These are phyloP conservation scores for Hycleus phaleratus DNA, from an alignment of 1,140 invertebrate genomes.

Conservation along the genomic window DNA sequence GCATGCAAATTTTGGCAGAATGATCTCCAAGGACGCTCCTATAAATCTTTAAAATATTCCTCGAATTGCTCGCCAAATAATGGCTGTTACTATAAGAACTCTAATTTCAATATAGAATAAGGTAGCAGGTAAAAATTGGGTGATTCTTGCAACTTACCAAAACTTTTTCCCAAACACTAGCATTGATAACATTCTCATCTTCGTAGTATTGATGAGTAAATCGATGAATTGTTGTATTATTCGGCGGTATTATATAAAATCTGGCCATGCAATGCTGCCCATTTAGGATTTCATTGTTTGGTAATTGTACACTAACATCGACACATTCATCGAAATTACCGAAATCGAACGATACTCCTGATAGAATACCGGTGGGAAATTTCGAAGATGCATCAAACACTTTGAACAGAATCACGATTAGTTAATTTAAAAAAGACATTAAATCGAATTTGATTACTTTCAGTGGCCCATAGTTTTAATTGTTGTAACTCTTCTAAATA, in stretches of 20 bases:
- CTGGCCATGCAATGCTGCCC: constrained; percentile 30
- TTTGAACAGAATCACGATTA: background rate
- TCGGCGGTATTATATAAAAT: constrained; percentile 24
- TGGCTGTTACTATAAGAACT: too few relatives aligned
- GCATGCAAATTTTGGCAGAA: too few relatives aligned
- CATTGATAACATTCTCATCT: constrained; percentile 17
- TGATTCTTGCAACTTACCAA: constrained; percentile 18
- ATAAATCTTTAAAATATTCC: too few relatives aligned
- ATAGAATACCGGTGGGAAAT: constrained; percentile 21
- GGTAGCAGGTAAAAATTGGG: too few relatives aligned
- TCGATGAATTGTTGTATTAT: background rate
- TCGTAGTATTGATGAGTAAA: background rate
- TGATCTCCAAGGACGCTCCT: too few relatives aligned
- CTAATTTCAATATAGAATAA: too few relatives aligned
- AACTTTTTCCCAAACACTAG: constrained; percentile 27
- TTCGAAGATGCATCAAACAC: constrained; percentile 25
- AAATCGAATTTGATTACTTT: constrained; percentile 19
- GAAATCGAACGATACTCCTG: constrained; percentile 19
- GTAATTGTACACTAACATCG: constrained; percentile 19
- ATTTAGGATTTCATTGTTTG: constrained; percentile 11
- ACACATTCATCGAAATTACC: constrained; percentile 28
- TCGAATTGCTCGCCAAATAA: too few relatives aligned
- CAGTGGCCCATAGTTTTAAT: constrained; percentile 25
- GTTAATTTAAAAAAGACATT: background rate
- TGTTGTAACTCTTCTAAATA: constrained; percentile 23